Conservation (phyloP, 2,888 invertebrate species). For the Coelinius sp. region DNA sequence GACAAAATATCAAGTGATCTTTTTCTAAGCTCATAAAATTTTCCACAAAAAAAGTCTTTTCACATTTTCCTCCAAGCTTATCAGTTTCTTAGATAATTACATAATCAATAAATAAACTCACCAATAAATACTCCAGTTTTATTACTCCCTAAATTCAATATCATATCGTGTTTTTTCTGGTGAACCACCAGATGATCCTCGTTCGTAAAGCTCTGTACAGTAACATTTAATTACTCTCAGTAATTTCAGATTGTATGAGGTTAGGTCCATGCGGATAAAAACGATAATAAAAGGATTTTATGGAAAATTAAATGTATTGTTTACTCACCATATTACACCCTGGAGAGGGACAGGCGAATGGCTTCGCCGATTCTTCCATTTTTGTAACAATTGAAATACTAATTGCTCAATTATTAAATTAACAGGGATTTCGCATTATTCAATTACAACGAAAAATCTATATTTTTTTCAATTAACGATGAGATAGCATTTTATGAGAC, state of each 20-base stretch:
- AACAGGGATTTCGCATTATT: neutral
- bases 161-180: slow-evolving; percentile 87
- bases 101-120: slow-evolving; percentile 68
- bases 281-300: neutral
- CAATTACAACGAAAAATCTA: neutral
- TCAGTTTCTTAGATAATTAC: neutral
- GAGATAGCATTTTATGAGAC: neutral
- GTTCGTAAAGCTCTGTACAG: slow-evolving; percentile 79
- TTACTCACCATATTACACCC: slow-evolving; percentile 79
- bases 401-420: slow-evolving; percentile 1
- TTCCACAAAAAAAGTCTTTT: too few relatives aligned
- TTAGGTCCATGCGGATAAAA: slow-evolving; percentile 2
- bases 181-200: slow-evolving; percentile 87
- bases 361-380: slow-evolving; percentile 76
- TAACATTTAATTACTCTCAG: slow-evolving; percentile 1
- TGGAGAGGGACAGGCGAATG: slow-evolving; percentile 79
- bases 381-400: slow-evolving; percentile 19
- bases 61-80: neutral
- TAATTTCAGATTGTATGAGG: neutral
- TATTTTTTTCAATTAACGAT: neutral
- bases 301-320: neutral
- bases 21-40: too few relatives aligned
- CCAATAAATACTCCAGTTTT: slow-evolving; percentile 78
- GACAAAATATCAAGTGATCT: too few relatives aligned
- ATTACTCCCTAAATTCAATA: slow-evolving; percentile 79